Conservation (phyloP, 2,797 vertebrate genomes). For the Catharus ustulatus region DNA sequence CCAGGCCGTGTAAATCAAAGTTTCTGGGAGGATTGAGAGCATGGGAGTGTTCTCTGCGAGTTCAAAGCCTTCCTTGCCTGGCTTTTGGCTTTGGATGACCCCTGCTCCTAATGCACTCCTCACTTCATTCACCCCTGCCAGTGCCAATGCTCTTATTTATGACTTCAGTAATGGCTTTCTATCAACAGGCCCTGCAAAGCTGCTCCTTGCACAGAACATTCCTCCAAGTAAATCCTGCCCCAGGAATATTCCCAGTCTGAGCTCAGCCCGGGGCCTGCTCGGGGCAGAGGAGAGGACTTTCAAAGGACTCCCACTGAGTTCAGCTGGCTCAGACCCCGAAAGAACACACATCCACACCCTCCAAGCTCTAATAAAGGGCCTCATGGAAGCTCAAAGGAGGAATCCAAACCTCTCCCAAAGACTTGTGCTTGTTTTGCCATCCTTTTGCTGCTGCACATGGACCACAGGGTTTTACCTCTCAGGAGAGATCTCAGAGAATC, state of each 20-base stretch:
- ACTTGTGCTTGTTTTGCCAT: neutral
- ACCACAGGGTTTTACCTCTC: neutral
- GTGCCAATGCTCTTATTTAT: constrained; percentile 40
- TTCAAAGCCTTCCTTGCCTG: neutral
- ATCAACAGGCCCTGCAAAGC: constrained; percentile 14
- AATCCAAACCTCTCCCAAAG: neutral
- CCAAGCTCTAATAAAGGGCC: neutral
- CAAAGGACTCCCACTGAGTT: constrained; percentile 32
- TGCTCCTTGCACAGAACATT: constrained; percentile 21
- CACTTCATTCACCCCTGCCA: constrained; percentile 37
- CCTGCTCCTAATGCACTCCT: constrained; percentile 32
- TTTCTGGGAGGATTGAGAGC: neutral
- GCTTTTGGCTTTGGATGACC: constrained; percentile 38
- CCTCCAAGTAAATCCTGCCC: neutral
- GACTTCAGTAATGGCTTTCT: neutral
- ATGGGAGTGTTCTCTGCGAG: neutral
- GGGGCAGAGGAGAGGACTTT: constrained; percentile 32
- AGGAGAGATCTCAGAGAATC: neutral
- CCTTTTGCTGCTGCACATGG: neutral
- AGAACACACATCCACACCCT: constrained; percentile 26
- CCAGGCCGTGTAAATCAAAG: neutral
- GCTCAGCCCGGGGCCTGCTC: neutral
- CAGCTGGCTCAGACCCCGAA: neutral
- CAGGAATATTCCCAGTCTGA: neutral
- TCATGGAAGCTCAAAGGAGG: neutral